Conservation (phyloP, 2,888 invertebrate species). For the Macaria liturata region DNA sequence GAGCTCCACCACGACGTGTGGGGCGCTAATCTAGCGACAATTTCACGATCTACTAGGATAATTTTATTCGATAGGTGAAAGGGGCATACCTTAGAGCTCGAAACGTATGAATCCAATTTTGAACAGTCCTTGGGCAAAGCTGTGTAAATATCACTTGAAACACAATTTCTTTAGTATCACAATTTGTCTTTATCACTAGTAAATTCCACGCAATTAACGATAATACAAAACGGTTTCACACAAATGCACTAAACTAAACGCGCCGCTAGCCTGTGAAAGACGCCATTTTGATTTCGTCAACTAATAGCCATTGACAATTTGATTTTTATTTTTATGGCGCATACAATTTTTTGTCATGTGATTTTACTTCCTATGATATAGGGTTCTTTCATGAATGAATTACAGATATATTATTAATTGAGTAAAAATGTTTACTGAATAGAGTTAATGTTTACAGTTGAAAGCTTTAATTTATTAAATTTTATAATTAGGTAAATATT, state of each 20-base stretch:
- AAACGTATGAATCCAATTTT: conserved; percentile 33
- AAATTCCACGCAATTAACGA: conserved; percentile 58
- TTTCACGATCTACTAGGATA: conserved; percentile 52
- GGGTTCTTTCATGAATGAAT: no score
- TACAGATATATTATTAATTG: no score
- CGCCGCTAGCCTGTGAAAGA: conserved; percentile 72
- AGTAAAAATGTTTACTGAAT: no score
- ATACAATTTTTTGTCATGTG: conserved; percentile 24
- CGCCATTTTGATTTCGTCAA: conserved; percentile 84
- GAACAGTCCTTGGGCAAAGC: conserved; percentile 26
- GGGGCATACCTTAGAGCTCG: conserved; percentile 72
- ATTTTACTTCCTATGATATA: neutral
- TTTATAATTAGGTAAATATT: no score
- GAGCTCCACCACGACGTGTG: conserved; percentile 26
- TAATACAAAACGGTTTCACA: conserved; percentile 52
- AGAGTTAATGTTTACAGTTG: no score
- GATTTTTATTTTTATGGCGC: conserved; percentile 34
- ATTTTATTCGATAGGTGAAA: conserved; percentile 76
- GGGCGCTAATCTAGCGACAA: conserved; percentile 38
- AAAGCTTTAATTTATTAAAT: no score
- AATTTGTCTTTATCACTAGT: conserved; percentile 61
- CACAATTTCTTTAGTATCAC: conserved; percentile 48
- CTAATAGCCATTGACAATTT: conserved; percentile 67
- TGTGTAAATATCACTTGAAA: conserved; percentile 28
- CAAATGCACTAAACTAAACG: conserved; percentile 34